A percentile compares a stretch with the other conserved stretches of the same genome.
These are phyloP conservation scores for Sylvicapra grimmia DNA, from an alignment of 2,113 vertebrate species.

Conservation along the genomic window DNA sequence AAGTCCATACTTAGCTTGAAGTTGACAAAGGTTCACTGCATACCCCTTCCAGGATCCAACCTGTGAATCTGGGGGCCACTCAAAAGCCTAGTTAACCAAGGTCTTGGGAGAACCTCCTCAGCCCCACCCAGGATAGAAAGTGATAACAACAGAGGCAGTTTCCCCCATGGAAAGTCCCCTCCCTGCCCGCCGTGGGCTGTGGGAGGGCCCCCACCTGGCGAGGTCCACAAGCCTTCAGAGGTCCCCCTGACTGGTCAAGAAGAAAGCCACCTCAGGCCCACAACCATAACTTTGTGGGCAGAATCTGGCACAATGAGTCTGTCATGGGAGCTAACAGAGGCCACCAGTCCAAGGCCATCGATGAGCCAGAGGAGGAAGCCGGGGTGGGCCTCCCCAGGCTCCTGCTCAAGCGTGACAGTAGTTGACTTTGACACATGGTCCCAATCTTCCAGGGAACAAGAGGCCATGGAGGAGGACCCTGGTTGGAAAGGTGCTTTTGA, in stretches of 20 bases:
- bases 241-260: neutral
- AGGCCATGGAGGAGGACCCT: no score
- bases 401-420: no score
- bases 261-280: rapidly evolving
- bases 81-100: neutral
- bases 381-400: neutral
- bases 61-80: neutral
- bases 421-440: neutral
- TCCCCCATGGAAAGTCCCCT: neutral
- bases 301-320: rapidly evolving
- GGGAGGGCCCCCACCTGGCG: rapidly evolving
- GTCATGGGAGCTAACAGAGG: neutral
- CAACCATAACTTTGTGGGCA: neutral
- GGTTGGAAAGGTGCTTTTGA: no score
- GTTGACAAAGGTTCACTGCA: neutral
- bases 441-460: no score
- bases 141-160: neutral
- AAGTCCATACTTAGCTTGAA: neutral
- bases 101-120: neutral
- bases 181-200: neutral
- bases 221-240: no score
- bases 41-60: neutral
- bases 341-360: neutral
- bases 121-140: neutral
- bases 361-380: no score